A percentile compares a stretch with the other conserved stretches of the same genome.
phyloP scores from a whole-genome alignment of 2,113 vertebrate species.

The Lynx canadensis region DNA sequence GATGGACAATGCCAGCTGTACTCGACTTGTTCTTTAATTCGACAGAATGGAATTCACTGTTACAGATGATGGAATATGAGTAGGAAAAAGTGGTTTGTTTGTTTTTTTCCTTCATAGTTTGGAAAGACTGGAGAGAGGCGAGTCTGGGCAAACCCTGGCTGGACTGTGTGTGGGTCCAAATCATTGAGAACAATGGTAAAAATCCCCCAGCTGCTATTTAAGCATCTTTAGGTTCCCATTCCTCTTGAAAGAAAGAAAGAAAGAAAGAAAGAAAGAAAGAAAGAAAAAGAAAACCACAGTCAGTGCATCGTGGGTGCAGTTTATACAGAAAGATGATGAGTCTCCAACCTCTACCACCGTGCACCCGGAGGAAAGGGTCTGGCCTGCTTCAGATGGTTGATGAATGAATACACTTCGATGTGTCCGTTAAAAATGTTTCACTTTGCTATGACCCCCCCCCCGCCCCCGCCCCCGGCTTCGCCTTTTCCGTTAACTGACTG shows the following conservation, averaged over 20 bases:
- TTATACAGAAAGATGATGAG: accelerated
- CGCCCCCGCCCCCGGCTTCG: accelerated
- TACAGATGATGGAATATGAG: not conserved
- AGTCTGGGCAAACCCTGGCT: accelerated
- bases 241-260: not conserved
- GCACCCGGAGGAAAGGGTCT: not conserved
- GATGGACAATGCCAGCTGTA: accelerated
- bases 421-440: accelerated
- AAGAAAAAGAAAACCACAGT: accelerated
- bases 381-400: accelerated
- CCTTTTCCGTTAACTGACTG: accelerated
- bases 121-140: not conserved
- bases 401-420: accelerated
- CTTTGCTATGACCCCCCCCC: not conserved
- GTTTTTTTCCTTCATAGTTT: not conserved
- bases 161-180: not conserved
- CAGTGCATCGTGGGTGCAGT: accelerated
- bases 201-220: not conserved
- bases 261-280: not conserved
- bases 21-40: not conserved
- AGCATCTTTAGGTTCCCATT: not conserved
- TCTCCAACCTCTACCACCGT: accelerated
- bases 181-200: not conserved
- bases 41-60: accelerated
- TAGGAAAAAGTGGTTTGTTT: not conserved